Base-by-base conservation (phyloP, 2,888 invertebrate genomes). In the Strigamia crassipes region DNA sequence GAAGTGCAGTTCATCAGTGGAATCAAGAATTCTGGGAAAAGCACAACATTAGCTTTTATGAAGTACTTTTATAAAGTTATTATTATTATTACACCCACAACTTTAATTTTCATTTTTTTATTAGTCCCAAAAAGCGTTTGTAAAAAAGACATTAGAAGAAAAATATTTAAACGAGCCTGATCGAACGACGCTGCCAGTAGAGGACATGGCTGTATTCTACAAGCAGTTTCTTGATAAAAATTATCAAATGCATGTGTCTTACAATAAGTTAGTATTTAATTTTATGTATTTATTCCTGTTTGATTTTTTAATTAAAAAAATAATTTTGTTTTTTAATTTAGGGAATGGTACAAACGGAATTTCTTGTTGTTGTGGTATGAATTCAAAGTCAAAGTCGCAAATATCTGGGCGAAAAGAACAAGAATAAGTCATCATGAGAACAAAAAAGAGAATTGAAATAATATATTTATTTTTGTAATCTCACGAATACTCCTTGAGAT, bases 291-390 rank as follows among this genome's bases (percentile, higher is more conserved):
- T 51, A 15, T 56, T 15, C 12, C 1, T 21, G 27, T 13, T 66
- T n/a, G 12, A 41, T n/a, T n/a, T 6, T 34, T 34, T 21, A 6
- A 31, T 12, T 8, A 80, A 10, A 0, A 38, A 27, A 27, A 27
- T 2, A 27, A 27, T 27, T 38, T 82, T 23, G 6, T 41, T 31
- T 4, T n/a, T 79, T 82, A 42, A 61, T 21, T n/a, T 42, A 89
- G 92, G 81, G 91, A 93, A 83, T 96, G 96, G 96, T 95, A 96
- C 87, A 91, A 91, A 85, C 93, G 91, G 86, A 96, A 96, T 88
- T 88, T 93, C 77, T 89, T 89, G 18, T 87, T 95, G 82, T 84
- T 87, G 18, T 61, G 42, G 34, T 81, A 38, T 21, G 51, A 81
- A 8, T 9, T 82, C 13, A 46, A 77, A 23, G 82, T 79, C n/a